These are phyloP conservation scores for Phortica variegata DNA, from an alignment of 1,140 invertebrate genomes.

Conservation along the genomic window DNA sequence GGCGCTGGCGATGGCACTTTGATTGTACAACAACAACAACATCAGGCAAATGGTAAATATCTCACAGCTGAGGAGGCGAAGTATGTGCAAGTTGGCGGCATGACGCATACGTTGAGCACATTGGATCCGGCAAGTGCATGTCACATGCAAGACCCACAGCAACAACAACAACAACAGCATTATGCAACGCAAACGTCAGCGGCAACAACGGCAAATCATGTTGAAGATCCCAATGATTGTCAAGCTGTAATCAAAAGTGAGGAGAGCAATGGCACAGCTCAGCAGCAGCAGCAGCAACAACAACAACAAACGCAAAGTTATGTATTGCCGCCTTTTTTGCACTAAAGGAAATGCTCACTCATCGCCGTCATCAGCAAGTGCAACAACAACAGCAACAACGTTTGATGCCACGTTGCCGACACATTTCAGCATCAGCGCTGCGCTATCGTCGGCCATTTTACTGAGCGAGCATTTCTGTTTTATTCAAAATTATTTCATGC, in stretches of 20 bases:
- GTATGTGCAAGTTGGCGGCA: slow-evolving; percentile 44
- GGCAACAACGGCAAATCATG: slow-evolving; percentile 17
- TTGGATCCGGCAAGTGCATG: slow-evolving; percentile 30
- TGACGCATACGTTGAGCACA: slow-evolving; percentile 13
- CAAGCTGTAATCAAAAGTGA: slow-evolving; percentile 54
- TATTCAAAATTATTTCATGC: slow-evolving; percentile 6
- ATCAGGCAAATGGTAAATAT: slow-evolving; percentile 42
- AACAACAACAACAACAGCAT: slow-evolving; percentile 24
- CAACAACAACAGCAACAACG: slow-evolving; percentile 27
- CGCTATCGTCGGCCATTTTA: slow-evolving; percentile 40
- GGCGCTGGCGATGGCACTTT: slow-evolving; percentile 9
- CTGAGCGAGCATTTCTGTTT: neutral
- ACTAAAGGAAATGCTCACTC: slow-evolving; percentile 56
- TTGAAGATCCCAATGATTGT: slow-evolving; percentile 38
- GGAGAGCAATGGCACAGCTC: slow-evolving; percentile 23
- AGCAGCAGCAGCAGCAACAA: slow-evolving; percentile 25
- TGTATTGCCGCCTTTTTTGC: slow-evolving; percentile 57
- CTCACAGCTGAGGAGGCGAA: slow-evolving; percentile 42
- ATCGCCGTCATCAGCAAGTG: slow-evolving; percentile 32
- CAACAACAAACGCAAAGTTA: slow-evolving; percentile 47
- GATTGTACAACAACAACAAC: too few relatives aligned
- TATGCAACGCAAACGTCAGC: slow-evolving; percentile 28
- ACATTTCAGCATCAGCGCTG: neutral
- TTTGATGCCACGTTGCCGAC: slow-evolving; percentile 13
- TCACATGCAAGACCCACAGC: slow-evolving; percentile 34